Conservation (phyloP, 2,888 invertebrate genomes). For the Ormyrus nitidulus region DNA sequence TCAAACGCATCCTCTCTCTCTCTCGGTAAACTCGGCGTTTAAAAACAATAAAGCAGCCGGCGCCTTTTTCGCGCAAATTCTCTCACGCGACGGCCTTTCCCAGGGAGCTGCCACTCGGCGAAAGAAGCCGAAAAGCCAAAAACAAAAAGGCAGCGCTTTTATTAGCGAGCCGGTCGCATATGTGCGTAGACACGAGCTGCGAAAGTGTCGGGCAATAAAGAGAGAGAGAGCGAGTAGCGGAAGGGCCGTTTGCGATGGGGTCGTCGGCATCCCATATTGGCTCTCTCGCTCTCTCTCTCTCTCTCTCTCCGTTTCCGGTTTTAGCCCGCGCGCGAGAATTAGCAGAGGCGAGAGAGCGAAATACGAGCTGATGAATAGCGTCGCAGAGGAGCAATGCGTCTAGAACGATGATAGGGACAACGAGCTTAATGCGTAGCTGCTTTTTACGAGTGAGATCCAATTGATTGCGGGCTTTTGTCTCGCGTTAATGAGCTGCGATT, state of each 20-base stretch:
- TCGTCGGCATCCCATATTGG: constrained; percentile 20
- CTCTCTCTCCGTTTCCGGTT: constrained; percentile 49
- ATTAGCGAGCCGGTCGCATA: not conserved
- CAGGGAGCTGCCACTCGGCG: not conserved
- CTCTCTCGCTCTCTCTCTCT: constrained; percentile 11
- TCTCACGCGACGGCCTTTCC: no score
- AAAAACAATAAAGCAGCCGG: no score
- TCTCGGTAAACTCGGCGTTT: no score
- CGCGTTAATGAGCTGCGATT: not conserved
- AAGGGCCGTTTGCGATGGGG: constrained; percentile 19
- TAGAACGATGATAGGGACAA: constrained; percentile 35
- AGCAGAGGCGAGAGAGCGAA: not conserved
- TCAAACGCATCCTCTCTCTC: no score
- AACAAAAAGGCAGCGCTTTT: not conserved
- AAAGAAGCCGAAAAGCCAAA: no score
- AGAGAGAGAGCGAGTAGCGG: not conserved
- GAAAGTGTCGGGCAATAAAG: not conserved
- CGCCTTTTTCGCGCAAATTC: no score
- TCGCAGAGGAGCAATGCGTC: not conserved
- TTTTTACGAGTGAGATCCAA: not conserved
- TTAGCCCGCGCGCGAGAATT: not conserved
- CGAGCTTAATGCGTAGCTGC: constrained; percentile 16
- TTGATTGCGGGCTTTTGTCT: constrained; percentile 7
- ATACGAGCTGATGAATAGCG: not conserved
- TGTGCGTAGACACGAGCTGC: not conserved